These are phyloP conservation scores for Piaya cayana DNA, from an alignment of 2,113 vertebrate species.

Conservation along the genomic window DNA sequence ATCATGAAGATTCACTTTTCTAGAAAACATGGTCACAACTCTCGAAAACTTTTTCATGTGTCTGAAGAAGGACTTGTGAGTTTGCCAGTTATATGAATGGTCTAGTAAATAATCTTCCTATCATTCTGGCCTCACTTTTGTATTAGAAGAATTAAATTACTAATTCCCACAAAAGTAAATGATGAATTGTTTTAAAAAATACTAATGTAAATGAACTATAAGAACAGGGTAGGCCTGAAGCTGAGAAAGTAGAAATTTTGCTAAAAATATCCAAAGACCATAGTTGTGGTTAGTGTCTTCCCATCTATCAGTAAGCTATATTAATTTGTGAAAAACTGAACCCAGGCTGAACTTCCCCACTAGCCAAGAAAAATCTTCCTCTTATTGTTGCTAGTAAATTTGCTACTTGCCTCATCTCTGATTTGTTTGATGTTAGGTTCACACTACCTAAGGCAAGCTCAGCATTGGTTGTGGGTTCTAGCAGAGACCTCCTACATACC, in stretches of 20 bases:
- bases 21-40: background rate
- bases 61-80: background rate
- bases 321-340: background rate
- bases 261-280: background rate
- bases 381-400: background rate
- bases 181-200: background rate
- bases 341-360: background rate
- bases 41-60: background rate
- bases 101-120: background rate
- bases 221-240: background rate
- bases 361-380: background rate
- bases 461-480: background rate
- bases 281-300: background rate
- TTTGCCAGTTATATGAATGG: background rate
- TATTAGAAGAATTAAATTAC: background rate
- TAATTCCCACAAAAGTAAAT: background rate
- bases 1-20: background rate
- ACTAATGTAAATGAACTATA: background rate
- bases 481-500: constrained; percentile 8
- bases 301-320: background rate
- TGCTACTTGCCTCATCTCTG: background rate
- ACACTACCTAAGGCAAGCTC: background rate
- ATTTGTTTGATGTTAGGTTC: background rate
- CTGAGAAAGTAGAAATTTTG: background rate
- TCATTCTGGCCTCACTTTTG: background rate